Evolutionary conservation across 2,888 invertebrate genomes (phyloP).

Genomic region (Drosophila nigricruria): DNA sequence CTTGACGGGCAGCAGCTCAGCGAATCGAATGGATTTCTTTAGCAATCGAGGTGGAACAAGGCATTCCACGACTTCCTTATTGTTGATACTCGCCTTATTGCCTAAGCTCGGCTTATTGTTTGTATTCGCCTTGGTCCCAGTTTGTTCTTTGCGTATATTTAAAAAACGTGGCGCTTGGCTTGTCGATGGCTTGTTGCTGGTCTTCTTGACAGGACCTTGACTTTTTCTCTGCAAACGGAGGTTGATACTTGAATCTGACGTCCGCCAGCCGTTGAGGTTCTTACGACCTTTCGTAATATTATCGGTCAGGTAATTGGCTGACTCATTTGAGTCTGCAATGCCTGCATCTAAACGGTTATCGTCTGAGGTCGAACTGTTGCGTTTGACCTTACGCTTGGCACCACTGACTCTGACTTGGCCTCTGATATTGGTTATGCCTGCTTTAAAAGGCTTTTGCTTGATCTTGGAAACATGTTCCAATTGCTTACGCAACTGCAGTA

Average conservation of each 20-base stretch:
- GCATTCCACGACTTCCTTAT: not conserved
- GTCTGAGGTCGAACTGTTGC: not conserved
- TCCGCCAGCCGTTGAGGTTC: not conserved
- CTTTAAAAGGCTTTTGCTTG: not conserved
- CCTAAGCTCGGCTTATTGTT: not conserved
- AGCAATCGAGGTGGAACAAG: not conserved
- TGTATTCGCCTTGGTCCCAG: not conserved
- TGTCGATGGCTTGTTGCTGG: no score
- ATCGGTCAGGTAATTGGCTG: not conserved
- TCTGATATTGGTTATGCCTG: not conserved
- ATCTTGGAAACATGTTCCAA: not conserved
- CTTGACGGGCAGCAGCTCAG: not conserved
- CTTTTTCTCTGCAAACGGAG: not conserved
- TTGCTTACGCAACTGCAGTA: slow-evolving; percentile 11
- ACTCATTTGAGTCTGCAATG: not conserved
- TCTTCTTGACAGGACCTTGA: not conserved
- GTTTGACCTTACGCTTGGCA: not conserved
- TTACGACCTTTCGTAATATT: not conserved
- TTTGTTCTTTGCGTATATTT: not conserved
- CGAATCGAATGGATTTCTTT: not conserved
- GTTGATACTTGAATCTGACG: not conserved
- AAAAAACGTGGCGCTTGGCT: no score
- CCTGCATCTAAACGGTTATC: not conserved
- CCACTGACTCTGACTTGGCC: not conserved
- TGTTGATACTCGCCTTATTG: not conserved